A percentile compares a stretch with the other conserved stretches of the same genome.
phyloP scores from a whole-genome alignment of 2,797 vertebrate species.

The Acropternis orthonyx region DNA sequence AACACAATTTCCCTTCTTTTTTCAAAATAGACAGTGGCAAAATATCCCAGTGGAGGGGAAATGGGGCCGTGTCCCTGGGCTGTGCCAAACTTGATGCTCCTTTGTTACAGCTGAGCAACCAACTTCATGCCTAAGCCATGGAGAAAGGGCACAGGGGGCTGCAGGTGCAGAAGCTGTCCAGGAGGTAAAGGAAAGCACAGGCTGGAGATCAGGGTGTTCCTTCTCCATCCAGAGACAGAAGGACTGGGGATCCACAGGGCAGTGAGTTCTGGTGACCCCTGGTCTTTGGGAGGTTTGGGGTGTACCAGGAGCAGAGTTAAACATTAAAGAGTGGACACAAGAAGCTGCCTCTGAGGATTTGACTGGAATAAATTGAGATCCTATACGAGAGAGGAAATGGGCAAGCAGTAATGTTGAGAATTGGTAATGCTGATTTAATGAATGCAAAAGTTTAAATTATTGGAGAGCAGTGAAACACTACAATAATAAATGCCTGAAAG shows the following conservation, averaged over 20 bases:
- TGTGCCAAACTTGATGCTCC: neutral
- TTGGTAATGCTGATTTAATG: neutral
- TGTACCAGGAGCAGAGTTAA: neutral
- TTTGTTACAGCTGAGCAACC: neutral
- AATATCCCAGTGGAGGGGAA: neutral
- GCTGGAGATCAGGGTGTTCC: neutral
- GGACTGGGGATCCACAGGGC: neutral
- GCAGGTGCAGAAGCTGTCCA: neutral
- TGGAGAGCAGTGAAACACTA: neutral
- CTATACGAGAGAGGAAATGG: neutral
- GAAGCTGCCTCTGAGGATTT: neutral
- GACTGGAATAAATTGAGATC: neutral
- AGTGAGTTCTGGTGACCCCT: neutral
- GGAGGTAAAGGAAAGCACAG: neutral
- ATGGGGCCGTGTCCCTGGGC: neutral
- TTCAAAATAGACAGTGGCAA: neutral
- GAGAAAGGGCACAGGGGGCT: neutral
- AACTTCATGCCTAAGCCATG: rapidly evolving
- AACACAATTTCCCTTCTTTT: neutral
- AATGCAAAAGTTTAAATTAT: neutral
- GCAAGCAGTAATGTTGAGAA: neutral
- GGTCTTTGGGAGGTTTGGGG: neutral
- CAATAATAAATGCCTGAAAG: neutral
- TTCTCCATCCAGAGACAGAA: neutral
- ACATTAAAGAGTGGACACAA: neutral